Conservation (phyloP, 2,888 invertebrate genomes). For the Gandaritis pyraliata region DNA sequence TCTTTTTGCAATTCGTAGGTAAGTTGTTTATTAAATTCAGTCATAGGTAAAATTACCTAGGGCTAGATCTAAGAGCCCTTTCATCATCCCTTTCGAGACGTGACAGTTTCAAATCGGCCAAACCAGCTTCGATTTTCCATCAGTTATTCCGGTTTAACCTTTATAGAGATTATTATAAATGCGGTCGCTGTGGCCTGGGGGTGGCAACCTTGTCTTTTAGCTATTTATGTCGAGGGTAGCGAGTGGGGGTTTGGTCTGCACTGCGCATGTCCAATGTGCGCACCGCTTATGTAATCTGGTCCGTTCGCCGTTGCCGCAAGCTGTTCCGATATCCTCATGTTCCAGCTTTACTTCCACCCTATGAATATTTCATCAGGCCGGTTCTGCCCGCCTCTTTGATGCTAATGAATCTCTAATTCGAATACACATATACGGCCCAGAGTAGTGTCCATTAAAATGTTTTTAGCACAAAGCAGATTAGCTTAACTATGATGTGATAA, state of each 20-base stretch:
- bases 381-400: constrained; percentile 45
- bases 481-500: constrained; percentile 46
- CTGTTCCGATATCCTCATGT: constrained; percentile 45
- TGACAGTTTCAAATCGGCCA: constrained; percentile 56
- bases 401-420: constrained; percentile 48
- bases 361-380: constrained; percentile 63
- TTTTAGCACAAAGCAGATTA: constrained; percentile 41
- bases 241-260: constrained; percentile 65
- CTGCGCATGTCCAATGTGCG: constrained; percentile 72
- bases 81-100: constrained; percentile 48
- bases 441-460: constrained; percentile 28
- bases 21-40: constrained; percentile 7
- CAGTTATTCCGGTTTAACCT: constrained; percentile 80
- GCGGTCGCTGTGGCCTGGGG: constrained; percentile 76
- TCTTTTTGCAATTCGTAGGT: background rate
- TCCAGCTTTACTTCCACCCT: constrained; percentile 45
- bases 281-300: constrained; percentile 76
- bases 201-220: constrained; percentile 83
- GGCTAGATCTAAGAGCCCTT: background rate
- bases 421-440: constrained; percentile 33
- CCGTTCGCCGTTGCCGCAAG: constrained; percentile 51
- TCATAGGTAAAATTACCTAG: background rate
- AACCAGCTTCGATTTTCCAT: constrained; percentile 73
- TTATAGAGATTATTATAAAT: constrained; percentile 82
- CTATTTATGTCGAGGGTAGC: constrained; percentile 82